Evolutionary conservation across 2,113 vertebrate species (phyloP), one percentile per base, ranked within the genome.

Genomic region (Anas platyrhynchos): DNA sequence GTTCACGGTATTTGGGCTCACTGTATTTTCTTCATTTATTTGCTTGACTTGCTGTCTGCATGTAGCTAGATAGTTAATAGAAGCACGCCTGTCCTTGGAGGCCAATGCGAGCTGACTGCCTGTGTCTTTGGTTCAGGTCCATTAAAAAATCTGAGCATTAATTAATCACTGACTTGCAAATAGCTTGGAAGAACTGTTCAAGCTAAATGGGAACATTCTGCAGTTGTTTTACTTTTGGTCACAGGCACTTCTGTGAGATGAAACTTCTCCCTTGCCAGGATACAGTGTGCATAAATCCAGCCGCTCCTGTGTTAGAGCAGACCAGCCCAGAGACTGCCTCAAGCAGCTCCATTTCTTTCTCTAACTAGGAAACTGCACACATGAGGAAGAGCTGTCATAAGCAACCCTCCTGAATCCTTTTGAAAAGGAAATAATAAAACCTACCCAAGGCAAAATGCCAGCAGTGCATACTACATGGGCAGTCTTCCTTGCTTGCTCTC

Each of bases 141-240:
- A 91, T 96, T 96, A 95, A 92, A 97, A 92, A 68, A 59, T 79
- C 68, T 4, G 16, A 94, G 89, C 74, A 56, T 96, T 96, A 96
- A 91, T 96, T 95, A 96, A 96, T 96, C 89, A 95, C 91, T 91
- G 77, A 83, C 91, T 97, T 94, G 76, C 84, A 96, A 94, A 95
- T 89, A 88, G 50, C 74, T 89, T 88, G 52, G 69, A 94, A 94
- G 73, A 71, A 66, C 80, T 76, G 79, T 38, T 92, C 68, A 72
- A 83, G 44, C 63, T 83, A 92, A 93, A 95, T 41, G 83, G 62
- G 83, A 92, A 91, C 1, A 3, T 32, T 89, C 74, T 74, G 66
- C 83, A 83, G 67, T 91, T 92, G 94, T 95, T 95, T 95, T 82
- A 63, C 78, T 93, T 84, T 85, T 20, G 7, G 85, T 93, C 73